Percentiles rank a stretch among this genome's conserved stretches.
Evolutionary conservation across 2,888 invertebrate species (phyloP).

Genomic region (Brachypalpus laphriformis): DNA sequence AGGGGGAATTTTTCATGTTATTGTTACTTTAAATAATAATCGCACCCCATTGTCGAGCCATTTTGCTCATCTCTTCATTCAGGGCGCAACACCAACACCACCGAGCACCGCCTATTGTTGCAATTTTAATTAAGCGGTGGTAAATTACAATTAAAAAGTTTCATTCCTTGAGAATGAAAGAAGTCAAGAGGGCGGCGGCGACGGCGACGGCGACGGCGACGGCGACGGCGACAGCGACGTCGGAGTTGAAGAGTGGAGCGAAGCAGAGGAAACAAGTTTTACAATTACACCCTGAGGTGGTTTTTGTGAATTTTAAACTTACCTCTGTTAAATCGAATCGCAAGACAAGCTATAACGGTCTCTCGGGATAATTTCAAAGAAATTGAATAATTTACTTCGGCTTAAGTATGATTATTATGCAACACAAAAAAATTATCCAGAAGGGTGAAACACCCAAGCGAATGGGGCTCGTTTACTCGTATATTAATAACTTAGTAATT

Average conservation of each 20-base stretch:
- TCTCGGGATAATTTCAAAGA: slow-evolving; percentile 50
- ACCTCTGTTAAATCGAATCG: slow-evolving; percentile 56
- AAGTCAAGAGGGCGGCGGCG: no score
- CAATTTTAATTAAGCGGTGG: slow-evolving; percentile 72
- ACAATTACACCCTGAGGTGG: slow-evolving; percentile 65
- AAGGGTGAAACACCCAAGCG: not conserved
- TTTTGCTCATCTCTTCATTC: slow-evolving; percentile 37
- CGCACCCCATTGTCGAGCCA: slow-evolving; percentile 56
- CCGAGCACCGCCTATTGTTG: slow-evolving; percentile 47
- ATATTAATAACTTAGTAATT: slow-evolving; percentile 35
- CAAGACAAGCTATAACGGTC: slow-evolving; percentile 27
- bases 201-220: no score
- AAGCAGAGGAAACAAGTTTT: slow-evolving; percentile 40
- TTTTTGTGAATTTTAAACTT: slow-evolving; percentile 61
- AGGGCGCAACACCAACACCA: not conserved
- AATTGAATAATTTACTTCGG: slow-evolving; percentile 62
- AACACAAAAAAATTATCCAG: slow-evolving; percentile 39
- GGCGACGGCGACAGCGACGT: no score
- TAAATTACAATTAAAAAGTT: slow-evolving; percentile 73
- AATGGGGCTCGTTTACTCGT: slow-evolving; percentile 13
- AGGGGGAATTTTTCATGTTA: slow-evolving; percentile 48
- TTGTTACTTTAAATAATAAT: slow-evolving; percentile 64
- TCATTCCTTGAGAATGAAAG: slow-evolving; percentile 31
- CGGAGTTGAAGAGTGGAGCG: no score
- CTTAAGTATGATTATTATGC: slow-evolving; percentile 51